phyloP scores from a whole-genome alignment of 1,140 invertebrate genomes.

The Apis mellifera region DNA sequence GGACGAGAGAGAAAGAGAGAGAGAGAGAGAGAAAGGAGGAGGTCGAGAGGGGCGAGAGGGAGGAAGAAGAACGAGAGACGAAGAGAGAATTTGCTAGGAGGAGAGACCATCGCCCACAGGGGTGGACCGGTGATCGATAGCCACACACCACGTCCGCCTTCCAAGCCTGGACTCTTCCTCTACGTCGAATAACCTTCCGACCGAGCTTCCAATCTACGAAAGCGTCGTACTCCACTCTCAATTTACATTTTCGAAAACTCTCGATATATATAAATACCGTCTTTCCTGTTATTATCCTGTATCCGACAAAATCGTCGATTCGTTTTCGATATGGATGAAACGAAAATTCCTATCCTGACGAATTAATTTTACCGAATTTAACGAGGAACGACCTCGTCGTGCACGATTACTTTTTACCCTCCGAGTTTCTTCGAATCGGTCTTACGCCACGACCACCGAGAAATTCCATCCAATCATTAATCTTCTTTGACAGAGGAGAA shows the following conservation, averaged over 20 bases:
- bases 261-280: too few species aligned
- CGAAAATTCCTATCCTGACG: too few species aligned
- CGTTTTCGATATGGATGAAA: too few species aligned
- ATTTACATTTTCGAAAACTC: slow-evolving; percentile 21
- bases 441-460: slow-evolving; percentile 7
- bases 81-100: slow-evolving; percentile 59
- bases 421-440: neutral
- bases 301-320: too few species aligned
- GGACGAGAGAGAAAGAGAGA: slow-evolving; percentile 59
- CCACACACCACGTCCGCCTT: slow-evolving; percentile 69
- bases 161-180: slow-evolving; percentile 64
- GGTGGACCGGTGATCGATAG: slow-evolving; percentile 74
- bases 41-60: neutral
- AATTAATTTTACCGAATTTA: too few species aligned
- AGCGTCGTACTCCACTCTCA: slow-evolving; percentile 16
- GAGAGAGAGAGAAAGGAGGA: slow-evolving; percentile 17
- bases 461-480: slow-evolving; percentile 52
- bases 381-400: neutral
- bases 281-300: too few species aligned
- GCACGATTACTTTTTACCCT: neutral
- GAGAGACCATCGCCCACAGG: slow-evolving; percentile 66
- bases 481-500: slow-evolving; percentile 49
- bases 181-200: slow-evolving; percentile 51
- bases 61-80: slow-evolving; percentile 29
- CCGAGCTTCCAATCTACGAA: slow-evolving; percentile 37